phyloP scores from a whole-genome alignment of 64 coral and sea anemone genomes.

The Dendronephthya gigantea region DNA sequence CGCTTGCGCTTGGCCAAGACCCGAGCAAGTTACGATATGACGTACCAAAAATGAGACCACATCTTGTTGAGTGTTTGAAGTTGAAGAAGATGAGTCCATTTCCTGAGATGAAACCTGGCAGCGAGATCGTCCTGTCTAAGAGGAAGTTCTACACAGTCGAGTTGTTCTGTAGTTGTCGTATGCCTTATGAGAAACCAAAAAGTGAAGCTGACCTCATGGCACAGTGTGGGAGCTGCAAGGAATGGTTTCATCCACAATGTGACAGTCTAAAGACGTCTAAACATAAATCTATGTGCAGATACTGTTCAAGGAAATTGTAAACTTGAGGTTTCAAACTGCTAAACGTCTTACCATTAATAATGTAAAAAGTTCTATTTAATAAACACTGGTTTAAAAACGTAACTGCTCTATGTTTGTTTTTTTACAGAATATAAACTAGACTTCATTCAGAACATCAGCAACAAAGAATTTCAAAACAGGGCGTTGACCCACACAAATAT shows the following conservation, averaged over 20 bases:
- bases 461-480: too few species aligned
- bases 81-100: background rate
- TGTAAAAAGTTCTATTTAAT: too few species aligned
- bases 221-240: background rate
- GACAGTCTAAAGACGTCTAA: background rate
- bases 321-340: background rate
- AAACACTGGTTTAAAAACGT: too few species aligned
- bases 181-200: slow-evolving; percentile 3
- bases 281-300: background rate
- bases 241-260: background rate
- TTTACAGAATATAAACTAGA: too few species aligned
- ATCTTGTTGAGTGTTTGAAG: slow-evolving; percentile 11
- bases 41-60: slow-evolving; percentile 1
- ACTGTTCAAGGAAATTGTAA: background rate
- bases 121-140: background rate
- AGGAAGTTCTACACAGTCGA: background rate
- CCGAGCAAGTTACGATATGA: background rate
- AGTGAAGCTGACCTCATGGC: background rate
- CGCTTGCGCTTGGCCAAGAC: background rate
- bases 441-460: too few species aligned
- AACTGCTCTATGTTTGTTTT: too few species aligned
- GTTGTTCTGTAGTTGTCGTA: slow-evolving; percentile 11
- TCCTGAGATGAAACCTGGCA: background rate
- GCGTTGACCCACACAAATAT: too few species aligned
- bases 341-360: too few species aligned